Evolutionary conservation across 2,888 invertebrate genomes (phyloP), one percentile per base, ranked within the genome.

Genomic region (Tortricodes alternella): DNA sequence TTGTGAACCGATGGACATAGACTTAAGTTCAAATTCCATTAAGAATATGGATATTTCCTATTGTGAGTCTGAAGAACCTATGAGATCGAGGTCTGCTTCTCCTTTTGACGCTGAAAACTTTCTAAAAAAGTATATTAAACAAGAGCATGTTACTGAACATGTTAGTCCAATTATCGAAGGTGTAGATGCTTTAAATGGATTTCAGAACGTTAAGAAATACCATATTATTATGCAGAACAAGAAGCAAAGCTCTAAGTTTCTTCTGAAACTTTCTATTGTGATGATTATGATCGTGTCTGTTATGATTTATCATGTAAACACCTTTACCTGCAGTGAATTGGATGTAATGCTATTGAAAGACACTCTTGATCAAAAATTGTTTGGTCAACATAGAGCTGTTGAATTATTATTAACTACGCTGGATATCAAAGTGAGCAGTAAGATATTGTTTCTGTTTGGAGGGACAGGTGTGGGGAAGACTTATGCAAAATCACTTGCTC

Each of bases 401-500:
- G 64, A 73, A 56, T 62, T 63, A 24, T 66, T 90, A 48, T 59
- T 83, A 27, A 61, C 73, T 16, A 68, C 79, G 13, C 64, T 90
- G n/a, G 66, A 70, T 41, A 29, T 52, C 23, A 60, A 76, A 58
- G 69, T 63, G 7, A 67, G 53, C 6, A 76, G 67, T 53, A 89
- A 85, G 72, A 68, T 90, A 11, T 51, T 90, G 43, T 69, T 86
- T 59, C 67, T 90, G 8, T 84, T 80, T 74, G 91, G 91, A 49
- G 81, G 89, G 1, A 90, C 89, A 29, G 91, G 91, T 46, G 89
- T 89, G 2, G 91, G 90, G 0, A 91, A 91, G 63, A 86, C 91
- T 34, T 83, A 74, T 57, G 69, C 81, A 16, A 67, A 77, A n/a
- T 83, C 85, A 35, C 49, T 85, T 24, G 66, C 89, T 53, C 62